Evolutionary conservation across 1,140 invertebrate genomes (phyloP).

Genomic region (Drosophila watanabei): DNA sequence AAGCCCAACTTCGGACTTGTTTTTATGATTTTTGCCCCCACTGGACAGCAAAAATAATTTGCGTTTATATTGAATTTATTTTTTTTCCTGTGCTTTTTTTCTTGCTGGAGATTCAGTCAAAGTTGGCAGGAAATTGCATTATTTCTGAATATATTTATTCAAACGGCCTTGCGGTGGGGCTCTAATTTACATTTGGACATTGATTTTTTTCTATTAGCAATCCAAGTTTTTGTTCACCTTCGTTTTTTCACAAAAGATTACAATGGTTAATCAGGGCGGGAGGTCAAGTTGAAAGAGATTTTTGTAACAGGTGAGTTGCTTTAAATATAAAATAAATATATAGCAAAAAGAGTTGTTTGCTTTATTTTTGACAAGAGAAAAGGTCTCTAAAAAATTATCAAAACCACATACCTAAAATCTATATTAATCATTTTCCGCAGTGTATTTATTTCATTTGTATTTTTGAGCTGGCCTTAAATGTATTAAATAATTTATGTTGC

Average conservation of each 20-base stretch:
- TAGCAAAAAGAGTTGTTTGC: background rate
- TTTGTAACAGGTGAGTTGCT: background rate
- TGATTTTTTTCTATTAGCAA: slow-evolving; percentile 54
- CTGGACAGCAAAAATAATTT: slow-evolving; percentile 66
- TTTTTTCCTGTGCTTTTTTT: slow-evolving; percentile 13
- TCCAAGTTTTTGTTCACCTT: slow-evolving; percentile 16
- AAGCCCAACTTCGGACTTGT: slow-evolving; percentile 10
- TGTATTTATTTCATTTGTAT: background rate
- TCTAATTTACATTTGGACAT: slow-evolving; percentile 55
- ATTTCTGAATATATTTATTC: slow-evolving; percentile 76
- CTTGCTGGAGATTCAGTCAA: slow-evolving; percentile 21
- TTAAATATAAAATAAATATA: background rate
- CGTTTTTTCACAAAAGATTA: background rate
- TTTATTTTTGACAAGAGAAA: background rate
- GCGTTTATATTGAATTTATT: slow-evolving; percentile 74
- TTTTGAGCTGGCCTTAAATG: no score
- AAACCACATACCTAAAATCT: background rate
- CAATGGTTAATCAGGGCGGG: slow-evolving; percentile 8
- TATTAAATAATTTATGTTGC: background rate
- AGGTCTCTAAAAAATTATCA: background rate
- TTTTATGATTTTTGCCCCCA: slow-evolving; percentile 17
- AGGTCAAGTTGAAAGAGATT: no score
- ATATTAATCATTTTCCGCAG: background rate
- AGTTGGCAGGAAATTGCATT: slow-evolving; percentile 43
- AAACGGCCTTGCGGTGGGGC: slow-evolving; percentile 26